Base-by-base conservation (phyloP, 1,140 invertebrate genomes). In the Lamellibrachia luymesi region DNA sequence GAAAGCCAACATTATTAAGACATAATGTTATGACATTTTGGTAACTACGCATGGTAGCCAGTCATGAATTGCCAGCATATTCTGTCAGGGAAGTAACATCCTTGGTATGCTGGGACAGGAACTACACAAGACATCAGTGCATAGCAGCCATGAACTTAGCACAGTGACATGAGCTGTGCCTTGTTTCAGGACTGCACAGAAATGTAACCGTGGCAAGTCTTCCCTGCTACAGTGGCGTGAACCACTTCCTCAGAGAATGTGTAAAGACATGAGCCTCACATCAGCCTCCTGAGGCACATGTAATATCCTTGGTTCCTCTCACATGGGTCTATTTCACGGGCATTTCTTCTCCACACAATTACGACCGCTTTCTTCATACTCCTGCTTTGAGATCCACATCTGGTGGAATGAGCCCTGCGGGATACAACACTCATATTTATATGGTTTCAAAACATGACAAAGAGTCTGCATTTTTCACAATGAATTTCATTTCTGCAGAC, bases 351-450 rank as follows among this genome's bases (percentile, higher is more conserved):
- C 99, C 52, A 99, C 98, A 96, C 98, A 98, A 49, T 97, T 97
- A 95, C 99, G 99, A 2, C 99, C 99, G 1, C 97, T 98, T 95
- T 99, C 99, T 95, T 99, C 98, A 96, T 99, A 99, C 96, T 99
- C 99, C 96, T 99, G 98, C 94, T 98, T 98, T 0, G 98, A 99
- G 93, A 99, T 98, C 99, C 99, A 99, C 98, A 99, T 99, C 96
- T 99, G 98, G 95, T 99, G 99, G 97, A 99, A 99, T 10, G 98
- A 98, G 51, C 98, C 98, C 96, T 97, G 94, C 13, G 25, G 90
- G 95, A 95, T 91, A 90, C 93, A 50, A 93, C 90, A 93, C 80
- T 51, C 51, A 64, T 7, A 93, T 51, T 50, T 1, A 56, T 89
- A 93, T 51, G 8, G 4, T 51, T 49, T 92, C 52, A 22, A 49